Evolutionary conservation across 2,888 invertebrate genomes (phyloP).

Genomic region (Torymus aiolomorphi): DNA sequence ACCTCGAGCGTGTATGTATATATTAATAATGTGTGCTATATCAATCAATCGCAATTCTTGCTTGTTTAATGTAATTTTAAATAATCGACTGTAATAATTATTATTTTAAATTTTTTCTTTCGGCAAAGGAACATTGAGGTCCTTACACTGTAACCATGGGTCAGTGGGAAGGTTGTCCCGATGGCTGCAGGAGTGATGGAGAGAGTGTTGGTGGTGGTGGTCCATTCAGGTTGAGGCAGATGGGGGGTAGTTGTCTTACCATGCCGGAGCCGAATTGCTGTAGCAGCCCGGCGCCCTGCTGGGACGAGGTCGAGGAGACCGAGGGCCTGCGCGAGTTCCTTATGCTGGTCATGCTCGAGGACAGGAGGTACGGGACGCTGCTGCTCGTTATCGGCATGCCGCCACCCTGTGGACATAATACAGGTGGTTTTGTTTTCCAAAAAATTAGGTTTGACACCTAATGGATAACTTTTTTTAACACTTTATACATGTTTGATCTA

Average conservation of each 20-base stretch:
- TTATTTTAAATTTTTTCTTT: constrained; percentile 47
- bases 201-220: constrained; percentile 76
- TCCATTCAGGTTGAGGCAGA: constrained; percentile 81
- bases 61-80: no score
- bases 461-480: neutral
- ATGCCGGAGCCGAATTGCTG: constrained; percentile 95
- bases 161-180: constrained; percentile 77
- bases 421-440: no score
- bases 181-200: constrained; percentile 76
- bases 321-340: constrained; percentile 84
- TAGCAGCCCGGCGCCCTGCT: constrained; percentile 85
- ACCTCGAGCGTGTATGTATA: no score
- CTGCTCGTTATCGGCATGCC: constrained; percentile 94
- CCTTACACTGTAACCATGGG: constrained; percentile 77
- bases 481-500: neutral
- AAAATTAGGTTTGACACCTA: no score
- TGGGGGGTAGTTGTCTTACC: constrained; percentile 89
- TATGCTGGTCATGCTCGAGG: constrained; percentile 87
- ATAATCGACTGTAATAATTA: neutral
- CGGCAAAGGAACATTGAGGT: constrained; percentile 71
- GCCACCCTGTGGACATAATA: constrained; percentile 73
- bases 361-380: constrained; percentile 90
- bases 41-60: no score
- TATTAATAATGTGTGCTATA: no score
- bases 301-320: constrained; percentile 82